phyloP scores from a whole-genome alignment of 2,113 vertebrate species.

The Phasianus colchicus region DNA sequence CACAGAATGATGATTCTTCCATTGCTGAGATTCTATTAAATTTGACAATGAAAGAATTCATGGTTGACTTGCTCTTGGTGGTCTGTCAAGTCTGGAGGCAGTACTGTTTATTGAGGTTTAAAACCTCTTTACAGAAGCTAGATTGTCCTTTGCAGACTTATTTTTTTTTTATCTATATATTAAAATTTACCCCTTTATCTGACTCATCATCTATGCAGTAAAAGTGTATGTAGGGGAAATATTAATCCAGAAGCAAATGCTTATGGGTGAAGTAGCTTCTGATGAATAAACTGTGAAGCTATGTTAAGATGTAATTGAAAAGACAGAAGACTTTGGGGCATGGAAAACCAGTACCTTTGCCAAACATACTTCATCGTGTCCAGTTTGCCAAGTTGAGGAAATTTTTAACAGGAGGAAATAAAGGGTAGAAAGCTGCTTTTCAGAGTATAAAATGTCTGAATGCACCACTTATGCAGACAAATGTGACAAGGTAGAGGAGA shows the following conservation, averaged over 20 bases:
- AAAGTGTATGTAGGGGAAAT: background rate
- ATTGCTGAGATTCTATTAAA: constrained; percentile 54
- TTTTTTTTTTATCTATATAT: background rate
- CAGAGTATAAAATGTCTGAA: background rate
- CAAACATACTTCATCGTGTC: background rate
- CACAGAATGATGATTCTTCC: constrained; percentile 26
- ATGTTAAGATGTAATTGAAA: background rate
- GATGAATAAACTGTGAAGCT: background rate
- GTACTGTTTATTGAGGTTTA: constrained; percentile 2
- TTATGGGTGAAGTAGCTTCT: background rate
- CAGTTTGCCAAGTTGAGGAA: background rate
- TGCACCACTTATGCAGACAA: background rate
- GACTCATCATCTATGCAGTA: background rate
- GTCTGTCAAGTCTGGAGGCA: constrained; percentile 39
- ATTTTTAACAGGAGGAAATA: background rate
- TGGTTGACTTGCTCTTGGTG: constrained; percentile 38
- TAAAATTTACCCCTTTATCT: background rate
- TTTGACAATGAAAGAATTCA: constrained; percentile 54
- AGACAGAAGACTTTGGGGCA: background rate
- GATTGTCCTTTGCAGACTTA: background rate
- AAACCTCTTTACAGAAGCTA: background rate
- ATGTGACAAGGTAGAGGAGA: background rate
- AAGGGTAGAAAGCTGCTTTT: background rate
- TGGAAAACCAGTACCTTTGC: background rate
- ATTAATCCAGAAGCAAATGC: background rate